Evolutionary conservation across 1,140 invertebrate species (phyloP), one percentile per base, ranked within the genome.

Genomic region (Leptinotarsa texana): DNA sequence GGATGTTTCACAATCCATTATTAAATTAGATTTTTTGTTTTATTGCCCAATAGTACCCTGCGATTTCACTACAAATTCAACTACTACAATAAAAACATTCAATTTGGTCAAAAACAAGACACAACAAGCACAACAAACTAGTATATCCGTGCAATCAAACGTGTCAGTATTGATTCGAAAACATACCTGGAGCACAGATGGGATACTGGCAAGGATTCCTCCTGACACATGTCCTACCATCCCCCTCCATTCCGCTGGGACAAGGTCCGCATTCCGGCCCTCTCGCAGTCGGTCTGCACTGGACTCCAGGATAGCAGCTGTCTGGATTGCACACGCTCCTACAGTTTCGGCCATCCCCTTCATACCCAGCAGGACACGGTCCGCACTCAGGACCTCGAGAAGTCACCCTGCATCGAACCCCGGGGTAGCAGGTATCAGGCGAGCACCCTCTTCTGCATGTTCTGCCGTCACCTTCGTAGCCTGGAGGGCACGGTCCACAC

Each of bases 401-500:
- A 5, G 90, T 91, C 82, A 96, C 93, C 75, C 89, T 88, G 82
- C 95, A 97, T 72, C 87, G 85, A 22, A 96, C 95, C 47, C 92
- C 94, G 77, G 88, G 86, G 83, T 89, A 92, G 84, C 95, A 97
- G 17, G 94, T 94, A 75, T 89, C 88, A 47, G 87, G 87, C 47
- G 93, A 89, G 83, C 96, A 97, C 5, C 90, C 86, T 61, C 90
- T 88, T 49, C 87, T 83, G 83, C 95, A 97, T 11, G 88, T 86
- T 78, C 89, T 87, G 0, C 96, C 97, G 83, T 98, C 92, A 22
- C 96, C 96, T 13, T 89, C 87, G 83, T 92, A 94, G 13, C 96
- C 96, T 8, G 85, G 69, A 2, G 96, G 96, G 87, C 96, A 98
- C 0, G 91, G 83, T 2, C 94, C 96, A 85, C 96, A 98, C 73